Evolutionary conservation across 2,888 invertebrate species (phyloP).

Genomic region (Stenodema calcarata): DNA sequence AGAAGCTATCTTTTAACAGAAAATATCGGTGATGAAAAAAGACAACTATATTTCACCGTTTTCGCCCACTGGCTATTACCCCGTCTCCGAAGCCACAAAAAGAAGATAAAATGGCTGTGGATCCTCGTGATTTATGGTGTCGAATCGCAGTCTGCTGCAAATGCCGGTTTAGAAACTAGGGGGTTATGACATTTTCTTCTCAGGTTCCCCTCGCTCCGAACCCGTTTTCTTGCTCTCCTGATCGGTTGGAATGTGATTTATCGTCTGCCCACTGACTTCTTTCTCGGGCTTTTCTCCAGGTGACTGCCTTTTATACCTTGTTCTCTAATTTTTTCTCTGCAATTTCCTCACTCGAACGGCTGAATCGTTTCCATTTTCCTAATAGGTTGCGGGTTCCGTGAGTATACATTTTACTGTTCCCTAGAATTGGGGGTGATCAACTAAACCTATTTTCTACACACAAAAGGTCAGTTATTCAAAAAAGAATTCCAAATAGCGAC

Average conservation of each 20-base stretch:
- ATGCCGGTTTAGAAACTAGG: not conserved
- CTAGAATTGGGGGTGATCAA: too few species aligned
- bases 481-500: too few species aligned
- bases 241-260: not conserved
- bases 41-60: not conserved
- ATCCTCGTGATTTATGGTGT: constrained; percentile 22
- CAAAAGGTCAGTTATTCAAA: too few species aligned
- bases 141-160: constrained; percentile 21
- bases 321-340: not conserved
- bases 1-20: constrained; percentile 1
- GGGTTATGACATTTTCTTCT: constrained; percentile 20
- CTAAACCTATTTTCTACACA: too few species aligned
- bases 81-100: not conserved
- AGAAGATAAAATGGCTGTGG: constrained; percentile 8
- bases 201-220: not conserved
- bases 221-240: not conserved
- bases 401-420: too few species aligned
- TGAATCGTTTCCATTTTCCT: not conserved
- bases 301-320: not conserved
- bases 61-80: not conserved
- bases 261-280: not conserved
- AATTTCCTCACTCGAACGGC: not conserved
- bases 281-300: not conserved
- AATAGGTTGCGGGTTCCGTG: not conserved
- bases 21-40: not conserved